Conservation (phyloP, 2,888 invertebrate species). For the Caenorhabditis wallacei region DNA sequence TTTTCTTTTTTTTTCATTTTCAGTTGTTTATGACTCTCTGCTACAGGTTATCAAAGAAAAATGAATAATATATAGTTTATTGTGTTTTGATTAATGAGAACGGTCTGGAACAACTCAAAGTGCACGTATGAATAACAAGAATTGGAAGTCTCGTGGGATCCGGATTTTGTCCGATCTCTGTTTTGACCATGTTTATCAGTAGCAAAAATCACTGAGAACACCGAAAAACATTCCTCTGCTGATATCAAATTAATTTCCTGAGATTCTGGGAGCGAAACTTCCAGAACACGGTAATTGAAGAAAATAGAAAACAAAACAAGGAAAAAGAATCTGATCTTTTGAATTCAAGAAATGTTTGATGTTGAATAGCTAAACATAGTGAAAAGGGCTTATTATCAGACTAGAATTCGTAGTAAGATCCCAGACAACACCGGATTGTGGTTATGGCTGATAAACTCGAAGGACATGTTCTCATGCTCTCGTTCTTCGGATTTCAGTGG, state of each 20-base stretch:
- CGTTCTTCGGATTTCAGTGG: slow-evolving; percentile 30
- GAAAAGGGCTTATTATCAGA: background rate
- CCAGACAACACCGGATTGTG: slow-evolving; percentile 35
- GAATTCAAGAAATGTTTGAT: background rate
- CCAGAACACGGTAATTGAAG: slow-evolving; percentile 18
- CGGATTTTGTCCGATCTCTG: slow-evolving; percentile 43
- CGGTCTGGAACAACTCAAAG: slow-evolving; percentile 28
- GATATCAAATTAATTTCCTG: slow-evolving; percentile 42
- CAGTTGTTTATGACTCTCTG: slow-evolving; percentile 53
- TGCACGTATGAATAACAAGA: slow-evolving; percentile 49
- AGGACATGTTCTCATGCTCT: slow-evolving; percentile 38
- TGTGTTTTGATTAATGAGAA: slow-evolving; percentile 43
- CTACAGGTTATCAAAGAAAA: slow-evolving; percentile 60
- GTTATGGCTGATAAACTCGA: slow-evolving; percentile 23
- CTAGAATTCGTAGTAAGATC: slow-evolving; percentile 2
- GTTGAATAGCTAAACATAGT: background rate
- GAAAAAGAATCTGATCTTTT: background rate
- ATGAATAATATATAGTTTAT: slow-evolving; percentile 41
- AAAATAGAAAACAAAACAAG: slow-evolving; percentile 21
- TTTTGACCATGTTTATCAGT: slow-evolving; percentile 50
- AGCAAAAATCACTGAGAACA: slow-evolving; percentile 31
- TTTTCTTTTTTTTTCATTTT: slow-evolving; percentile 1
- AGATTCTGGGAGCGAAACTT: slow-evolving; percentile 23
- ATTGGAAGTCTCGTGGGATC: slow-evolving; percentile 39
- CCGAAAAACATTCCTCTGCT: slow-evolving; percentile 32